Evolutionary conservation across 1,140 invertebrate species (phyloP).

Genomic region (Brachionus sp.): DNA sequence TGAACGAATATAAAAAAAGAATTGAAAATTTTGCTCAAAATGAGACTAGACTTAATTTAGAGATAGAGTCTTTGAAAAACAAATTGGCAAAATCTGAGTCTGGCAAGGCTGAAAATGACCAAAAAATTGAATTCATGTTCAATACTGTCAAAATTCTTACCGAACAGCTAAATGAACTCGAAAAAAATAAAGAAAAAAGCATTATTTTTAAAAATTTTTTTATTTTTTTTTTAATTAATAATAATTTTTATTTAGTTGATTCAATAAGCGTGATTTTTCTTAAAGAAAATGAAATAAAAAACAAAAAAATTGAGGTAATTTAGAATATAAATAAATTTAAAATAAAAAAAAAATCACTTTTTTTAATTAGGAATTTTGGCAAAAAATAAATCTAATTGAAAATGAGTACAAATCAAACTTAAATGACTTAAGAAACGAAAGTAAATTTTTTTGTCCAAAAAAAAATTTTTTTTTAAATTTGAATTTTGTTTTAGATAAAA

Average conservation of each 20-base stretch:
- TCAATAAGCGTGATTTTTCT: background rate
- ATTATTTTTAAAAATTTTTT: background rate
- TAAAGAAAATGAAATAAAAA: background rate
- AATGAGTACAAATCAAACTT: background rate
- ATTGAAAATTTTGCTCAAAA: background rate
- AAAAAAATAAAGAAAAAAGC: background rate
- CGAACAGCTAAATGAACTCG: background rate
- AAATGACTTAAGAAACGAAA: background rate
- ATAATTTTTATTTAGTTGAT: background rate
- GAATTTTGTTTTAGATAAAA: background rate
- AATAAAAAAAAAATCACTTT: background rate
- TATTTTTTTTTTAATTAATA: background rate
- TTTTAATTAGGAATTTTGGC: background rate
- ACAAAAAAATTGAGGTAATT: background rate
- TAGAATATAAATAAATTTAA: background rate
- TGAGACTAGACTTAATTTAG: background rate
- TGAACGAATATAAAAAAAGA: background rate
- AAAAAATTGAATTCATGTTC: background rate
- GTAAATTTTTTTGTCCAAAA: background rate
- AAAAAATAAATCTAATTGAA: background rate
- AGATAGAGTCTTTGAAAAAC: background rate
- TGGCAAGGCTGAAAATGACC: background rate
- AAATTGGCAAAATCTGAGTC: background rate
- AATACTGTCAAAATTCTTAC: constrained; percentile 3
- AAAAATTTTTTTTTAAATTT: background rate